Percentiles rank a stretch among this genome's conserved stretches.
Conservation (phyloP, 2,797 vertebrate species). For the Acanthiza pusilla region DNA sequence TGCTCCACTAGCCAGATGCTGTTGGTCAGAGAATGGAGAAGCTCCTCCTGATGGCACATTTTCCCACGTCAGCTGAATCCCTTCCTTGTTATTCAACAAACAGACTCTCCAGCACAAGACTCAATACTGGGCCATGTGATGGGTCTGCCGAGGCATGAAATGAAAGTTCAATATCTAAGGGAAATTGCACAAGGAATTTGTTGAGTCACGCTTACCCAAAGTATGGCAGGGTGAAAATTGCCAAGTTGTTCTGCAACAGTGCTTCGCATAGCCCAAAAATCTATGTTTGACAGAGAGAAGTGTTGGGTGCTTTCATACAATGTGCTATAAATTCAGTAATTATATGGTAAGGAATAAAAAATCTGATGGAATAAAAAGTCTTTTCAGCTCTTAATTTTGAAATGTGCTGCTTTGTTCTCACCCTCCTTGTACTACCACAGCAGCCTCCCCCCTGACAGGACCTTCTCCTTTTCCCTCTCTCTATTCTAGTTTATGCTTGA, state of each 20-base stretch:
- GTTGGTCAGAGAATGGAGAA: background rate
- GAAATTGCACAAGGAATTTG: background rate
- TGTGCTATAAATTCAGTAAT: background rate
- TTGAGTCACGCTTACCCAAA: background rate
- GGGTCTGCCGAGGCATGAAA: background rate
- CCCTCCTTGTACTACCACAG: background rate
- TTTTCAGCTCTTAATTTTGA: background rate
- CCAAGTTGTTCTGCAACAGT: background rate
- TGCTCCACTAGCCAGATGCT: background rate
- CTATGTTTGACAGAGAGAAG: background rate
- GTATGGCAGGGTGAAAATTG: background rate
- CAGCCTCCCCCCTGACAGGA: background rate
- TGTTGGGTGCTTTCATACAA: background rate
- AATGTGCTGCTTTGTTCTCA: background rate
- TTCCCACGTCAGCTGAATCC: background rate
- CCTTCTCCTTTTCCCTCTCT: background rate
- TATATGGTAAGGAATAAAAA: background rate
- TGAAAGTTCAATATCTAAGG: background rate
- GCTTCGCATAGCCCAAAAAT: background rate
- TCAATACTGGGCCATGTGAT: background rate
- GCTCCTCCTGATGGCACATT: background rate
- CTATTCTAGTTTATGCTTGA: background rate
- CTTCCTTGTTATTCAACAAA: background rate
- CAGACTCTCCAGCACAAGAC: background rate
- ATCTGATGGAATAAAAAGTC: background rate